Base-by-base conservation (phyloP, 2,113 vertebrate genomes). In the Progne subis region DNA sequence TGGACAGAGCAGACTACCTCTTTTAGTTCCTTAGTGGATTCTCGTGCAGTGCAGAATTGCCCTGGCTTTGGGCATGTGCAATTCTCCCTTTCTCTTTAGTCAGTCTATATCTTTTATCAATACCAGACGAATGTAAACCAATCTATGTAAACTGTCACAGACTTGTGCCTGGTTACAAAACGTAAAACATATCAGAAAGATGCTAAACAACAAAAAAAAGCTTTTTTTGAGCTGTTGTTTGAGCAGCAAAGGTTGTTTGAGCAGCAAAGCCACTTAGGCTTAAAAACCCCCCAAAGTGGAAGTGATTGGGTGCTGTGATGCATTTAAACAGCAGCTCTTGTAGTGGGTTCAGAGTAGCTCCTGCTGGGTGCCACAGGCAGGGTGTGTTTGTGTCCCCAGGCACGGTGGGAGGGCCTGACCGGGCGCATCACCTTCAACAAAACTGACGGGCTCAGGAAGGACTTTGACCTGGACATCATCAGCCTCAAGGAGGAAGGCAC, bases 381-480 rank as follows among this genome's bases (percentile, higher is more conserved):
- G 93, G 2, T 52, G 83, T 53, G 55, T 81, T 82, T 97, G 72
- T 94, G 71, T 95, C 78, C 91, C 76, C 74, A 99, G 99, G 98
- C 98, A 57, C 98, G 98, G 23, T 99, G 99, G 99, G 99, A 99
- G 39, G 99, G 99, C 77, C 97, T 99, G 96, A 99, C 99, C 12
- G 99, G 99, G 50, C 98, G 98, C 79, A 99, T 99, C 86, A 97
- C 98, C 95, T 98, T 99, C 96, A 99, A 99, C 98, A 99, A 99
- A 97, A 99, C 98, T 0, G 99, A 99, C 3, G 99, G 99, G 77
- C 98, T 99, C 86, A 97, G 99, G 93, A 99, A 99, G 95, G 99
- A 99, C 95, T 99, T 99, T 81, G 99, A 99, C 97, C 98, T 99
- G 96, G 99, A 99, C 90, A 98, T 99, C 94, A 99, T 99, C 97